A percentile compares a stretch with the other conserved stretches of the same genome.
These are phyloP conservation scores for Anticlea derivata DNA, from an alignment of 2,888 invertebrate genomes.

Conservation along the genomic window DNA sequence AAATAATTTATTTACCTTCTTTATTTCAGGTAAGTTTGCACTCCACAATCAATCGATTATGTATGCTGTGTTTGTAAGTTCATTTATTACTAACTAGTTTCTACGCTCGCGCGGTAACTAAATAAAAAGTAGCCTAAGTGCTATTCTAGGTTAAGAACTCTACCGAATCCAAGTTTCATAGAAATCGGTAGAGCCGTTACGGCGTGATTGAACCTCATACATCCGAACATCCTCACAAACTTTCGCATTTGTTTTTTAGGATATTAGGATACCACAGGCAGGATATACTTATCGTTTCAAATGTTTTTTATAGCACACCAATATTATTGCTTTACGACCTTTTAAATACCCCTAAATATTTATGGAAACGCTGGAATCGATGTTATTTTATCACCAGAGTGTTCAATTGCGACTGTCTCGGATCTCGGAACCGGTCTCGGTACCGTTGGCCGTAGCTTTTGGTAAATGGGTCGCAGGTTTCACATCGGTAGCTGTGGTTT, in stretches of 20 bases:
- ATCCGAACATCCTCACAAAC: too few relatives aligned
- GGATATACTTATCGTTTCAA: too few relatives aligned
- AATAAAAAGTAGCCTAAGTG: too few relatives aligned
- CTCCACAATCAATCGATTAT: neutral
- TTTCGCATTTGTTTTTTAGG: too few relatives aligned
- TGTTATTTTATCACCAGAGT: slow-evolving; percentile 43
- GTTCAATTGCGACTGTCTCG: slow-evolving; percentile 41
- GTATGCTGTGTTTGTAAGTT: slow-evolving; percentile 1
- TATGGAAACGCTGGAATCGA: slow-evolving; percentile 35
- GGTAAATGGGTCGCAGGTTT: slow-evolving; percentile 62
- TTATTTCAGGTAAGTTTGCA: slow-evolving; percentile 49
- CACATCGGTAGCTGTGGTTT: slow-evolving; percentile 41
- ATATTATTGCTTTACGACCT: slow-evolving; percentile 11
- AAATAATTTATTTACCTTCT: slow-evolving; percentile 20
- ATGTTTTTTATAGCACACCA: slow-evolving; percentile 4
- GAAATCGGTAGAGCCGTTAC: too few relatives aligned
- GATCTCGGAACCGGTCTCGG: slow-evolving; percentile 55
- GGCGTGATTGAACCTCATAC: too few relatives aligned
- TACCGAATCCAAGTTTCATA: too few relatives aligned
- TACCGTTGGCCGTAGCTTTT: slow-evolving; percentile 63
- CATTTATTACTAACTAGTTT: too few relatives aligned
- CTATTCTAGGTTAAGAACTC: too few relatives aligned
- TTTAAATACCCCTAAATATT: slow-evolving; percentile 15
- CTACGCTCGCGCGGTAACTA: neutral
- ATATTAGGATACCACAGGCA: slow-evolving; percentile 4